Conservation (phyloP, 2,113 vertebrate genomes). For the Daboia siamensis region DNA sequence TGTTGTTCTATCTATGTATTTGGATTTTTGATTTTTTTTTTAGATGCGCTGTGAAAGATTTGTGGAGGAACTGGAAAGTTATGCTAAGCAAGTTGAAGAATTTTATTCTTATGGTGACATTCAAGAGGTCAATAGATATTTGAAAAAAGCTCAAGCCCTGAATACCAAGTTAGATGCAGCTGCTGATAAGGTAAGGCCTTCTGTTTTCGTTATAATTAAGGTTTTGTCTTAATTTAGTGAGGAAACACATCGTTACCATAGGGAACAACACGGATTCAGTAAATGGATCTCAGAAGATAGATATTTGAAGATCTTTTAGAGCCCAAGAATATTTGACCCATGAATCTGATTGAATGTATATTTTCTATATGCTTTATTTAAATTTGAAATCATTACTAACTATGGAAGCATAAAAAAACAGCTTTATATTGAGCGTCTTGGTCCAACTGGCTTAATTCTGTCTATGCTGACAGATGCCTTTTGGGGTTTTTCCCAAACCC, state of each 20-base stretch:
- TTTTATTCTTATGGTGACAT: slow-evolving; percentile 73
- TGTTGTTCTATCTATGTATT: background rate
- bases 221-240: background rate
- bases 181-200: slow-evolving; percentile 75
- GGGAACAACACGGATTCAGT: background rate
- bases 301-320: background rate
- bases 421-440: background rate
- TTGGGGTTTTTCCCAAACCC: background rate
- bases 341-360: background rate
- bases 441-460: background rate
- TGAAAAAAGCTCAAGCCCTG: slow-evolving; percentile 80
- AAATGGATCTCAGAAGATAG: background rate
- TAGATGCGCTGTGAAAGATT: slow-evolving; percentile 77
- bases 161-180: slow-evolving; percentile 78
- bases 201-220: background rate
- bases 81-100: slow-evolving; percentile 77
- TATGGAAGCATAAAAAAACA: background rate
- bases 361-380: background rate
- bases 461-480: background rate
- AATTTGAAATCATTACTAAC: background rate
- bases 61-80: slow-evolving; percentile 80
- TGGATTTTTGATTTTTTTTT: background rate
- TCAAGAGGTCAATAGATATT: slow-evolving; percentile 74
- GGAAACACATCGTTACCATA: background rate
- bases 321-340: background rate